A percentile compares a stretch with the other conserved stretches of the same genome.
phyloP scores from a whole-genome alignment of 2,797 vertebrate species.

The Helicolenus hilgendorfi region DNA sequence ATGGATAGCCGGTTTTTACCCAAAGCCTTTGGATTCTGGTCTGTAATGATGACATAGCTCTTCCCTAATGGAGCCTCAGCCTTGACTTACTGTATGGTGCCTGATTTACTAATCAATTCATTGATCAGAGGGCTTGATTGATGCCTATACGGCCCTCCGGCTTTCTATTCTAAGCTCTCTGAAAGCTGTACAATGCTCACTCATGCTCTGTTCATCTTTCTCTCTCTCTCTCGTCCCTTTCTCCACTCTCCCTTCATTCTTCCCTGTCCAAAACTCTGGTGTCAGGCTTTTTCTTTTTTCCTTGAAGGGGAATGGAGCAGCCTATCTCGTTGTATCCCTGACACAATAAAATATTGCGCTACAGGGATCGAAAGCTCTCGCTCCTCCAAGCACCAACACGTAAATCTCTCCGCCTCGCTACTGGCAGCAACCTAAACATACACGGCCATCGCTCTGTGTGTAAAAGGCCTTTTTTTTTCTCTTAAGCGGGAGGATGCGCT shows the following conservation, averaged over 20 bases:
- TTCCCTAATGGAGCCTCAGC: conserved; percentile 83
- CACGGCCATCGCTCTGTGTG: conserved; percentile 29
- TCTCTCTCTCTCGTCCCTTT: not conserved
- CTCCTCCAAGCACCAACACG: conserved; percentile 64
- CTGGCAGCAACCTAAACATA: conserved; percentile 68
- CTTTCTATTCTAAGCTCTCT: conserved; percentile 61
- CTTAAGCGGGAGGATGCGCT: conserved; percentile 30
- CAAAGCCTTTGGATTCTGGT: conserved; percentile 67
- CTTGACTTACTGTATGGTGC: conserved; percentile 84
- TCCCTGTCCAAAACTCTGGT: conserved; percentile 52
- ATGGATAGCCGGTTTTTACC: conserved; percentile 71
- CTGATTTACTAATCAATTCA: conserved; percentile 86
- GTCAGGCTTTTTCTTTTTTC: conserved; percentile 72
- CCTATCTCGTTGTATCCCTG: conserved; percentile 70
- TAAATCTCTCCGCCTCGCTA: conserved; percentile 64
- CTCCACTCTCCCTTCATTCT: conserved; percentile 16
- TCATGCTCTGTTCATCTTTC: conserved; percentile 58
- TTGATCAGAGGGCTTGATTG: conserved; percentile 79
- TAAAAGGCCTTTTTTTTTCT: conserved; percentile 40
- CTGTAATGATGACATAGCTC: conserved; percentile 87
- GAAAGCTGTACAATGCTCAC: conserved; percentile 57
- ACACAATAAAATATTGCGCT: conserved; percentile 75
- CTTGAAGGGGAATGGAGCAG: conserved; percentile 60
- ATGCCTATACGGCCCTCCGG: conserved; percentile 59
- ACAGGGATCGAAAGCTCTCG: conserved; percentile 70